Base-by-base conservation (phyloP, 1,140 invertebrate genomes). In the Brachionus paranguensis region DNA sequence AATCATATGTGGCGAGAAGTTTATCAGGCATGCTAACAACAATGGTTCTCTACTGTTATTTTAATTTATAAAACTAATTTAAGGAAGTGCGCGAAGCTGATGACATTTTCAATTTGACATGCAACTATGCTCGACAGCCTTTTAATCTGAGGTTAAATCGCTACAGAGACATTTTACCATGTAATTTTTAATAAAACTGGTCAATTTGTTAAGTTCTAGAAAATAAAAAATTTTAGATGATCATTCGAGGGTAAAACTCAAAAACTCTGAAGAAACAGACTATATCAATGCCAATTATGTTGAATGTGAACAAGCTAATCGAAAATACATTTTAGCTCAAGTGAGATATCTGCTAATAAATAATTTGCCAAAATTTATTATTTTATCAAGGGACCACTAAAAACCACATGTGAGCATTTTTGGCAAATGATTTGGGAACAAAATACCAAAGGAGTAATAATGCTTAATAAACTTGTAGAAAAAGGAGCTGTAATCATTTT, bases 401-500 rank as follows among this genome's bases (percentile, higher is more conserved):
- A 92, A 84, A 91, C 92, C 85, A 98, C 96, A 27, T 92, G 93
- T 74, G 92, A 93, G 68, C 96, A 99, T 88, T 98, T 98, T 89
- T 99, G 97, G 97, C 89, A 96, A 27, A 98, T 98, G 96, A 92
- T 97, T 8, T 98, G 96, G 96, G 95, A 98, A 90, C 95, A 97
- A 89, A 93, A 94, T 78, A 93, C 93, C 83, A 93, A 92, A 89
- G 95, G 93, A 24, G 93, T 98, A 86, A 90, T 98, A 45, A 98
- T 99, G 96, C 91, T 98, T 65, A 99, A 98, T 89, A 95, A 94
- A 91, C 90, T 97, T 33, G 93, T 96, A 85, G 96, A 99, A 89
- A 97, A 96, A 78, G 60, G 47, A 55, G 45, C 33, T 17, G 65
- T 74, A 74, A 74, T 17, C 4, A 37, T 37, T 37, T 37, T 37